Conservation (phyloP, 2,888 invertebrate species). For the Caenorhabditis afra region DNA sequence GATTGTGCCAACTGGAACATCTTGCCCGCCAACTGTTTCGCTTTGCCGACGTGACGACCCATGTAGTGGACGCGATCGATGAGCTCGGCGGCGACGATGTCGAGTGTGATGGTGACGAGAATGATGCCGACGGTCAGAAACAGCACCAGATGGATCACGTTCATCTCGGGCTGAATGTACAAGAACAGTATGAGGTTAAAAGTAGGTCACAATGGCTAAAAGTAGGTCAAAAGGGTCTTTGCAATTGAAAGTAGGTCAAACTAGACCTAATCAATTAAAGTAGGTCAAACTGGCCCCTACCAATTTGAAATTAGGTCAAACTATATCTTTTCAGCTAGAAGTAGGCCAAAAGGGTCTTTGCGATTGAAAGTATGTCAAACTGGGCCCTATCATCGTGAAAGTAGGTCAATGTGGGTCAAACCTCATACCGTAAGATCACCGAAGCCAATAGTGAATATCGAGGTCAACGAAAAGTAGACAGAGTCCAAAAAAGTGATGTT, state of each 20-base stretch:
- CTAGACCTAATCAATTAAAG: no score
- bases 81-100: slow-evolving; percentile 70
- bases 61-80: slow-evolving; percentile 72
- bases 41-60: slow-evolving; percentile 71
- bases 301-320: no score
- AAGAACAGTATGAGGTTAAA: no score
- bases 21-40: slow-evolving; percentile 67
- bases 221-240: no score
- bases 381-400: no score
- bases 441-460: slow-evolving; percentile 72
- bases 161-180: slow-evolving; percentile 66
- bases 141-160: slow-evolving; percentile 65
- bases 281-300: no score
- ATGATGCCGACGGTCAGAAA: slow-evolving; percentile 69
- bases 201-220: no score
- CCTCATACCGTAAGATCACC: slow-evolving; percentile 68
- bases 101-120: slow-evolving; percentile 70
- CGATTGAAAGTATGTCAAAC: no score
- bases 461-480: slow-evolving; percentile 69
- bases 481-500: slow-evolving; percentile 65
- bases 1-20: slow-evolving; percentile 72
- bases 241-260: no score
- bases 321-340: no score
- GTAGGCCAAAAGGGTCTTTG: no score
- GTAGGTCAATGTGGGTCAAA: no score